These are phyloP conservation scores for Gadus macrocephalus DNA, from an alignment of 2,113 vertebrate species.

Conservation along the genomic window DNA sequence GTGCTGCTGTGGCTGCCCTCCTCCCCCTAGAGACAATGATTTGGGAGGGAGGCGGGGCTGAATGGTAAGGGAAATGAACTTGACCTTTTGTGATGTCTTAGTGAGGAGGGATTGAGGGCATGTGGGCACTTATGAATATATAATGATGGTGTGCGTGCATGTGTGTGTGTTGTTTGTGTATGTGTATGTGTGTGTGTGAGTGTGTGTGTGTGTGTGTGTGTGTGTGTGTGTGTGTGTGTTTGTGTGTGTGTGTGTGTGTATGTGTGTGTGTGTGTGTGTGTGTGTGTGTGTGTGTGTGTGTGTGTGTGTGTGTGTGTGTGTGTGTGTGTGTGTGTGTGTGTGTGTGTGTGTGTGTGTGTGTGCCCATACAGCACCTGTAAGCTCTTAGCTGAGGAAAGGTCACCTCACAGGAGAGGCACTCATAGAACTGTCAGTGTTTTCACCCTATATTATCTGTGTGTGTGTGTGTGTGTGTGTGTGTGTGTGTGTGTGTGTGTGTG, in stretches of 20 bases:
- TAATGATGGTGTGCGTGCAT: conserved; percentile 48
- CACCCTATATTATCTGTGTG: not conserved
- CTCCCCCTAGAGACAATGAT: conserved; percentile 56
- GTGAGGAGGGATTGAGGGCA: conserved; percentile 63
- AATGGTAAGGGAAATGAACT: conserved; percentile 66
- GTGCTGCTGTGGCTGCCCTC: not conserved
- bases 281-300: conserved; percentile 34
- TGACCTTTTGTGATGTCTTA: conserved; percentile 71
- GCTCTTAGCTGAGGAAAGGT: conserved; percentile 62
- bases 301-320: conserved; percentile 33
- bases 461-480: conserved; percentile 10
- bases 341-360: conserved; percentile 9
- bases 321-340: conserved; percentile 32
- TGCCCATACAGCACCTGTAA: conserved; percentile 20
- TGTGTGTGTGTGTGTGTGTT: conserved; percentile 32
- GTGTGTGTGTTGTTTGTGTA: conserved; percentile 4
- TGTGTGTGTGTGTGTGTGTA: conserved; percentile 10
- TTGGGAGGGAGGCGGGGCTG: conserved; percentile 15
- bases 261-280: conserved; percentile 9
- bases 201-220: conserved; percentile 31
- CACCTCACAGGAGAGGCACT: conserved; percentile 48
- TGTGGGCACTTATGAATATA: conserved; percentile 66
- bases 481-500: conserved; percentile 3
- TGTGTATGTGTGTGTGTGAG: conserved; percentile 32
- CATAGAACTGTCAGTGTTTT: conserved; percentile 40